These are phyloP conservation scores for Tenthredo distinguenda DNA, from an alignment of 2,888 invertebrate species.

Conservation along the genomic window DNA sequence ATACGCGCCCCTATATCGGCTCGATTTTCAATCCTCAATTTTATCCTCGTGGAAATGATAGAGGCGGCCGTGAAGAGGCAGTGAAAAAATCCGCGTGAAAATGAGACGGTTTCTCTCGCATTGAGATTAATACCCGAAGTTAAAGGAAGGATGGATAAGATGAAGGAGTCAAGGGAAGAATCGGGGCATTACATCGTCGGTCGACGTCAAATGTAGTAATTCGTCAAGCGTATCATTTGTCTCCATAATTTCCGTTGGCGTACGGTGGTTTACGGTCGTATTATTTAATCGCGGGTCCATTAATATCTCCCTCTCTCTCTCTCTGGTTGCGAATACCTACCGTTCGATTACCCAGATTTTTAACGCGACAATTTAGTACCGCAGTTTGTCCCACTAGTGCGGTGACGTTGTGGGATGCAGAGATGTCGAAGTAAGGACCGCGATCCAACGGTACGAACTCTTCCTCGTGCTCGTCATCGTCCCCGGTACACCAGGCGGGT, in stretches of 20 bases:
- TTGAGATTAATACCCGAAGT: slow-evolving; percentile 1
- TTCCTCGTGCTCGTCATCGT: slow-evolving; percentile 74
- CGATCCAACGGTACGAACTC: slow-evolving; percentile 79
- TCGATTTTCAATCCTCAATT: not conserved
- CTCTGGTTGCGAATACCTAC: slow-evolving; percentile 77
- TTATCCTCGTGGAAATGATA: not conserved
- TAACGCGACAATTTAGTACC: slow-evolving; percentile 87
- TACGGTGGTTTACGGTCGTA: not conserved
- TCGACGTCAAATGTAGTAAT: slow-evolving; percentile 8
- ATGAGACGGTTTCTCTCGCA: not conserved
- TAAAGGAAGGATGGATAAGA: not conserved
- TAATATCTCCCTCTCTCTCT: not conserved
- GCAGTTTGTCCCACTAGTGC: slow-evolving; percentile 89
- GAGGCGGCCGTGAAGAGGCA: not conserved
- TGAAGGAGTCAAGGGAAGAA: not conserved
- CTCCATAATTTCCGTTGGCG: not conserved
- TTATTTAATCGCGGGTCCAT: not conserved
- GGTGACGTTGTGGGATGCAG: slow-evolving; percentile 87
- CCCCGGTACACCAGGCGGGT: slow-evolving; percentile 73
- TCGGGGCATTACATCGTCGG: not conserved
- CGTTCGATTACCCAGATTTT: slow-evolving; percentile 88
- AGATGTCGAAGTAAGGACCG: slow-evolving; percentile 86
- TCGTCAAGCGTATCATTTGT: slow-evolving; percentile 10
- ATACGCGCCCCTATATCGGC: not conserved
- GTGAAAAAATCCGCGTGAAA: not conserved